Percentiles rank a stretch among this genome's conserved stretches.
Evolutionary conservation across 2,797 vertebrate genomes (phyloP).

Genomic region (Dermochelys coriacea): DNA sequence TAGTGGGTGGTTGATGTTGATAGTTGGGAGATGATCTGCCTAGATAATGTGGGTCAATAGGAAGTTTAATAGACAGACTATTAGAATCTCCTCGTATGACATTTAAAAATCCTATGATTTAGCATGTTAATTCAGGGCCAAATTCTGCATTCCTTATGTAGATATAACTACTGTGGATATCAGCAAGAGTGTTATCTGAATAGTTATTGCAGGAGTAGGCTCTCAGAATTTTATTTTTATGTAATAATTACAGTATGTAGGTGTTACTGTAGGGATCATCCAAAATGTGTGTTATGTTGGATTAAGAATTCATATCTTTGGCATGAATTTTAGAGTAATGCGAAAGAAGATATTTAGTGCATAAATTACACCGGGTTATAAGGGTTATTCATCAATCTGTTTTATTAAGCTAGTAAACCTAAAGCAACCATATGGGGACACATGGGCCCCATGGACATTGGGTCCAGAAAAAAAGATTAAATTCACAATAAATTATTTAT

Average conservation of each 20-base stretch:
- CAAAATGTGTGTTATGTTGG: neutral
- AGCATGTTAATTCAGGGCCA: neutral
- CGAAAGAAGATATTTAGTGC: neutral
- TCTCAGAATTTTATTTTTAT: neutral
- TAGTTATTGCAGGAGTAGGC: neutral
- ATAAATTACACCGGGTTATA: neutral
- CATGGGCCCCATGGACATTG: neutral
- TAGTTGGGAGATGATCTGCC: no score
- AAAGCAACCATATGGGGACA: neutral
- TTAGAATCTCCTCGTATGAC: neutral
- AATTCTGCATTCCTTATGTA: neutral
- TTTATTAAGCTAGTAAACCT: neutral
- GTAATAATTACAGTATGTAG: neutral
- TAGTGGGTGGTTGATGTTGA: neutral
- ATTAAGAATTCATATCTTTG: neutral
- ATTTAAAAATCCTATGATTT: neutral
- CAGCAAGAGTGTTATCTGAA: neutral
- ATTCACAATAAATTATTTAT: slow-evolving; percentile 24
- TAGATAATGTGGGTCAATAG: neutral
- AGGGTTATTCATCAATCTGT: neutral
- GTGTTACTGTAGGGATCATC: neutral
- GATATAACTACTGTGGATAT: neutral
- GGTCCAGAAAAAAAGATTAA: slow-evolving; percentile 2
- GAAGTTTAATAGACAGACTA: neutral
- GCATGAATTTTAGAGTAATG: neutral